Conservation (phyloP, 2,888 invertebrate genomes). For the Steromphala cineraria region DNA sequence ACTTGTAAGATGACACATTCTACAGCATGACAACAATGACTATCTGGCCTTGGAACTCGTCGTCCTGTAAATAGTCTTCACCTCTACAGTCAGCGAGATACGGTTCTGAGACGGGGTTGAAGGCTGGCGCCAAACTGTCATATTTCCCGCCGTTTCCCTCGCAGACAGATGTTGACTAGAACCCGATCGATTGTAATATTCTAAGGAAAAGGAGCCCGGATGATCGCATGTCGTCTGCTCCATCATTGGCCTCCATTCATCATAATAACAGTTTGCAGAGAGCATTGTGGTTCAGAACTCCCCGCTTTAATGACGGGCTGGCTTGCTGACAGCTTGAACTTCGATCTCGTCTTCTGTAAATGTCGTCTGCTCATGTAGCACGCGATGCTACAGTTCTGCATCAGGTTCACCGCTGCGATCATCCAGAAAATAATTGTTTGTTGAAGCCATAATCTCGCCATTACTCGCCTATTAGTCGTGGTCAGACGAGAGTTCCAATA, state of each 20-base stretch:
- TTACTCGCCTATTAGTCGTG: constrained; percentile 4
- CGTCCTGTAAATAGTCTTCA: too few relatives aligned
- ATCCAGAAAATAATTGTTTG: constrained; percentile 16
- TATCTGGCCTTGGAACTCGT: too few relatives aligned
- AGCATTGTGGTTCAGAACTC: neutral
- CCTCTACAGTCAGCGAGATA: neutral
- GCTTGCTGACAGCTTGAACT: neutral
- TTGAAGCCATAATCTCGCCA: neutral
- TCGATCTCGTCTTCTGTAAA: neutral
- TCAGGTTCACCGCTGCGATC: neutral
- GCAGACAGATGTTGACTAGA: neutral
- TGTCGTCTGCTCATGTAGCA: neutral
- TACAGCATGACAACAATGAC: too few relatives aligned
- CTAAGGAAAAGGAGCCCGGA: constrained; percentile 3
- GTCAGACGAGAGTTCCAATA: neutral
- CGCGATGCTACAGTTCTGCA: neutral
- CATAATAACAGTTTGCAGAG: neutral
- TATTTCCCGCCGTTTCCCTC: constrained; percentile 8
- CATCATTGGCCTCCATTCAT: neutral
- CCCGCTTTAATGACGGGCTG: neutral
- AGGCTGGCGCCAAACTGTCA: neutral
- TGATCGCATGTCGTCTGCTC: neutral
- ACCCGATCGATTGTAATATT: constrained; percentile 4
- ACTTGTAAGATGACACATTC: too few relatives aligned
- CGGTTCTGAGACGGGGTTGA: neutral